A percentile compares a stretch with the other conserved stretches of the same genome.
phyloP scores from a whole-genome alignment of 92 coral and sea anemone species.

The Epizoanthus illoricatus region DNA sequence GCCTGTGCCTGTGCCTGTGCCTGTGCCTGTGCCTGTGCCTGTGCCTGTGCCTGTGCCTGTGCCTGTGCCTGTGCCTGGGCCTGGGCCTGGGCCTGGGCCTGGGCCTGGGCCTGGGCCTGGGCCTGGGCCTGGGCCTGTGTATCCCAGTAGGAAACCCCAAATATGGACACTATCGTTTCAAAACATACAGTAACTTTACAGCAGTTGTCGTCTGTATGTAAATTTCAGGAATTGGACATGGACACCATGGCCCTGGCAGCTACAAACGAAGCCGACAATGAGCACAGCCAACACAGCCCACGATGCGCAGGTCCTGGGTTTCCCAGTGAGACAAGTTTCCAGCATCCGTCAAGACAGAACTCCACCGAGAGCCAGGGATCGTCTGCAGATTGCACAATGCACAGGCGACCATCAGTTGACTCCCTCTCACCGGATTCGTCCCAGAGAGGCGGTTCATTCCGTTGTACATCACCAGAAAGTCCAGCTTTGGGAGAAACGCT shows the following conservation, averaged over 20 bases:
- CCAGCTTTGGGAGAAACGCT: neutral
- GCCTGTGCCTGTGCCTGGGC: no score
- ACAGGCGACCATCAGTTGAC: neutral
- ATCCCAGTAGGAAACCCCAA: no score
- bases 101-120: no score
- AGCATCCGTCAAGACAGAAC: conserved; percentile 4
- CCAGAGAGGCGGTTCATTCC: neutral
- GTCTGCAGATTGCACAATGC: neutral
- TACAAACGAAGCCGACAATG: neutral
- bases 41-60: no score
- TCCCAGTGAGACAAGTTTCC: neutral
- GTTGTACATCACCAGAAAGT: neutral
- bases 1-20: no score
- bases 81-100: no score
- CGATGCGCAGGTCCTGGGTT: conserved; percentile 21
- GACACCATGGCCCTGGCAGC: neutral
- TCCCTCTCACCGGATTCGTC: conserved; percentile 14
- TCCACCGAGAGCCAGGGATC: conserved; percentile 9
- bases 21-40: no score
- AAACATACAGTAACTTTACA: neutral
- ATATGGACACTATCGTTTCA: no score
- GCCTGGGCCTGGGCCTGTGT: no score
- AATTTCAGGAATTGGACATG: conserved; percentile 16
- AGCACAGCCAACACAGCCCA: conserved; percentile 20
- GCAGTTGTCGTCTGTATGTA: neutral